Evolutionary conservation across 2,888 invertebrate genomes (phyloP).

Genomic region (Cephonodes hylas): DNA sequence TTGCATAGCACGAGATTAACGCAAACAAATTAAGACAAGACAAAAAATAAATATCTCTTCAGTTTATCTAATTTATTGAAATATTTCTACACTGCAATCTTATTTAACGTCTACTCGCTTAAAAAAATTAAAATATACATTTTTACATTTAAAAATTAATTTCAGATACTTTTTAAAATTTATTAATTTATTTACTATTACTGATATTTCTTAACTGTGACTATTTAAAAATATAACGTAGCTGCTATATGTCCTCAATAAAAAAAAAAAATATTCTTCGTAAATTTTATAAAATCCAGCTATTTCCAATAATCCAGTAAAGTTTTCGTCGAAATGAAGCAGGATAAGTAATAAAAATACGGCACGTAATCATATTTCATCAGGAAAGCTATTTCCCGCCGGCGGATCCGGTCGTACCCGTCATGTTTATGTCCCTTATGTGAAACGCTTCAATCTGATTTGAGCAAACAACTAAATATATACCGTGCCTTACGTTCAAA

Average conservation of each 20-base stretch:
- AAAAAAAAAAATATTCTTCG: background rate
- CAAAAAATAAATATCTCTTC: too few species aligned
- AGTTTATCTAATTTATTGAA: too few species aligned
- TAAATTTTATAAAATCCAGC: slow-evolving; percentile 14
- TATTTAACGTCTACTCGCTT: too few species aligned
- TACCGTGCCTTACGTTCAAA: background rate
- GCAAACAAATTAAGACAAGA: background rate
- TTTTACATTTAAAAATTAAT: too few species aligned
- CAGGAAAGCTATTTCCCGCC: slow-evolving; percentile 60
- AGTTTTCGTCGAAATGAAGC: slow-evolving; percentile 18
- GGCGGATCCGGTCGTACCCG: slow-evolving; percentile 40
- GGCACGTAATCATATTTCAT: slow-evolving; percentile 75
- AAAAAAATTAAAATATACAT: too few species aligned
- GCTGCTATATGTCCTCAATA: background rate
- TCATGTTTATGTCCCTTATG: slow-evolving; percentile 36
- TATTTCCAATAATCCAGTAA: slow-evolving; percentile 4
- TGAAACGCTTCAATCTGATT: slow-evolving; percentile 58
- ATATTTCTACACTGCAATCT: too few species aligned
- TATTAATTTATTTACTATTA: too few species aligned
- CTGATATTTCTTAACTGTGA: too few species aligned
- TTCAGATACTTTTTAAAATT: too few species aligned
- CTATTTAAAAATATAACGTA: background rate
- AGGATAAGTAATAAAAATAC: slow-evolving; percentile 64
- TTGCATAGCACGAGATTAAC: background rate
- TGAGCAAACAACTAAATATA: slow-evolving; percentile 28